Evolutionary conservation across 2,888 invertebrate species (phyloP).

Genomic region (Mylabris sibirica): DNA sequence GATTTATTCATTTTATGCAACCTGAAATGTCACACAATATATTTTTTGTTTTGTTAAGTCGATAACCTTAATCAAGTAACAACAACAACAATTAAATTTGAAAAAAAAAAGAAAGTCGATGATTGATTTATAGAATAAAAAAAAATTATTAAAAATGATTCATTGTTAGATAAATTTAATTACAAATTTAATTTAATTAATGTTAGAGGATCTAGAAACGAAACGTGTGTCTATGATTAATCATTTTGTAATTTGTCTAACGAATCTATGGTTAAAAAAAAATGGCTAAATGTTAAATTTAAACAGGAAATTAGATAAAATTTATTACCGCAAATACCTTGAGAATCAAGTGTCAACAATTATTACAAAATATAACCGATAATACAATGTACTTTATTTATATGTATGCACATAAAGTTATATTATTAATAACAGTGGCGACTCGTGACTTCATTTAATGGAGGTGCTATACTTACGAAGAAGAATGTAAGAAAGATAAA

Average conservation of each 20-base stretch:
- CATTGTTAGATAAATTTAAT: background rate
- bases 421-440: no score
- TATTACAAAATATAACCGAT: constrained; percentile 1
- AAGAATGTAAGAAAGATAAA: no score
- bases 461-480: no score
- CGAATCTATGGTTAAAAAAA: background rate
- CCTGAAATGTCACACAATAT: background rate
- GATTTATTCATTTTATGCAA: constrained; percentile 10
- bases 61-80: background rate
- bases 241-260: background rate
- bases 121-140: background rate
- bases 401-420: background rate
- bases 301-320: background rate
- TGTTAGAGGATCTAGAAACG: background rate
- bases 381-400: background rate
- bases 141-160: background rate
- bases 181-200: no score
- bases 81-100: no score
- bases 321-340: constrained; percentile 7
- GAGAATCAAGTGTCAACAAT: background rate
- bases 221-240: background rate
- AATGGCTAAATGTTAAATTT: background rate
- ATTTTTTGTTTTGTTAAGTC: background rate
- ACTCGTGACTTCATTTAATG: no score
- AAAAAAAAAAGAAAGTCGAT: background rate